These are phyloP conservation scores for Coryphaenoides rupestris DNA, from an alignment of 2,113 vertebrate species.

Conservation along the genomic window DNA sequence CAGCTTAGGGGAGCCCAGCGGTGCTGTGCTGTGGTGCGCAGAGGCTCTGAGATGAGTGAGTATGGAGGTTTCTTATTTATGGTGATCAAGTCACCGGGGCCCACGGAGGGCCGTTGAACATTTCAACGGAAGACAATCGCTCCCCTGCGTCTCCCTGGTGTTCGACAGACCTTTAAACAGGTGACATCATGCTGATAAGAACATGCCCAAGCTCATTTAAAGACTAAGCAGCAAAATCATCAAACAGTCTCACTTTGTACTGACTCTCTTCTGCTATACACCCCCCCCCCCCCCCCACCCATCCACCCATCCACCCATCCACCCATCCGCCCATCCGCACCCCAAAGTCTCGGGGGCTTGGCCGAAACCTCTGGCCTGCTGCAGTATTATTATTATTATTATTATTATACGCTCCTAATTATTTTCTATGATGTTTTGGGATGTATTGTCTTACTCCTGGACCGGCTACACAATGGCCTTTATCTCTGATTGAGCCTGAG, in stretches of 20 bases:
- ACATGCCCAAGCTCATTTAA: constrained; percentile 13
- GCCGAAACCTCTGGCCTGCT: constrained; percentile 16
- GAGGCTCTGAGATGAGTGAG: constrained; percentile 28
- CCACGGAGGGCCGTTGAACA: neutral
- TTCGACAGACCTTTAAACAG: constrained; percentile 60
- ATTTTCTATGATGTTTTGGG: constrained; percentile 61
- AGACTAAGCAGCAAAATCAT: constrained; percentile 47
- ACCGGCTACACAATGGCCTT: constrained; percentile 56
- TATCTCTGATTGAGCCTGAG: constrained; percentile 60
- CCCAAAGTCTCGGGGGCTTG: constrained; percentile 12
- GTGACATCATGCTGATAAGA: constrained; percentile 29
- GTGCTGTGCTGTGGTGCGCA: neutral
- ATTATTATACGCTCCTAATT: constrained; percentile 62
- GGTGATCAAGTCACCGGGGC: constrained; percentile 28
- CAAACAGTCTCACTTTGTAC: constrained; percentile 45
- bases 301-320: too few species aligned
- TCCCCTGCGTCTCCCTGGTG: constrained; percentile 4
- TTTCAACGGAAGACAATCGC: too few species aligned
- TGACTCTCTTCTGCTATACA: constrained; percentile 8
- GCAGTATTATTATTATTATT: too few species aligned
- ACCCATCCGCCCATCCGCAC: too few species aligned
- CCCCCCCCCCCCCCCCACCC: too few species aligned
- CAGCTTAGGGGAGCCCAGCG: neutral
- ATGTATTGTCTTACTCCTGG: constrained; percentile 62
- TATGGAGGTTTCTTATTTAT: neutral